phyloP scores from a whole-genome alignment of 2,888 invertebrate species.

The Parasteatoda lunata region DNA sequence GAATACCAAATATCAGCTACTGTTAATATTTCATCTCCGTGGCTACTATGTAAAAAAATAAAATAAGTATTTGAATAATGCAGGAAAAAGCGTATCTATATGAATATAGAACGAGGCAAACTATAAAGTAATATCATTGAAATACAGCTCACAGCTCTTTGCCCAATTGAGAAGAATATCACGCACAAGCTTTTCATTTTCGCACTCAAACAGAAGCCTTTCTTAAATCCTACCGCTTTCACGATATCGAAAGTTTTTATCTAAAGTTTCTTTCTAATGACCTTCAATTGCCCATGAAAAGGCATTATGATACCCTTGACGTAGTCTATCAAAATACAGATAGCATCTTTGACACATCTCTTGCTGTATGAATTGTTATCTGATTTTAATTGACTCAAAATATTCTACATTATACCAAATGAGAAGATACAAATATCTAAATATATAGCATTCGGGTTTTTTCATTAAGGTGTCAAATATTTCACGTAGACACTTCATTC shows the following conservation, averaged over 20 bases:
- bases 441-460: no score
- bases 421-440: no score
- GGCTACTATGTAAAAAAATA: not conserved
- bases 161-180: constrained; percentile 24
- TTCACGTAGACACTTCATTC: no score
- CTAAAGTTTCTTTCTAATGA: constrained; percentile 20
- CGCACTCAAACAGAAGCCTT: not conserved
- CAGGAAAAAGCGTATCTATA: not conserved
- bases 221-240: constrained; percentile 7
- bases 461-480: no score
- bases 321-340: constrained; percentile 15
- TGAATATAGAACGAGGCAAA: not conserved
- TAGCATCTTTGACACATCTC: constrained; percentile 8
- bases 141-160: constrained; percentile 5
- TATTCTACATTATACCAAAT: no score
- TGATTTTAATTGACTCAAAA: no score
- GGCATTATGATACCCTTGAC: constrained; percentile 11
- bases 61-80: not conserved
- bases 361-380: not conserved
- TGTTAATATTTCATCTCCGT: no score
- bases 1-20: no score
- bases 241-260: constrained; percentile 34
- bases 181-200: constrained; percentile 54
- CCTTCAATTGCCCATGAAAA: constrained; percentile 36
- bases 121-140: constrained; percentile 15